Evolutionary conservation across 2,113 vertebrate genomes (phyloP), one percentile per base, ranked within the genome.

Genomic region (Eulemur rufifrons): DNA sequence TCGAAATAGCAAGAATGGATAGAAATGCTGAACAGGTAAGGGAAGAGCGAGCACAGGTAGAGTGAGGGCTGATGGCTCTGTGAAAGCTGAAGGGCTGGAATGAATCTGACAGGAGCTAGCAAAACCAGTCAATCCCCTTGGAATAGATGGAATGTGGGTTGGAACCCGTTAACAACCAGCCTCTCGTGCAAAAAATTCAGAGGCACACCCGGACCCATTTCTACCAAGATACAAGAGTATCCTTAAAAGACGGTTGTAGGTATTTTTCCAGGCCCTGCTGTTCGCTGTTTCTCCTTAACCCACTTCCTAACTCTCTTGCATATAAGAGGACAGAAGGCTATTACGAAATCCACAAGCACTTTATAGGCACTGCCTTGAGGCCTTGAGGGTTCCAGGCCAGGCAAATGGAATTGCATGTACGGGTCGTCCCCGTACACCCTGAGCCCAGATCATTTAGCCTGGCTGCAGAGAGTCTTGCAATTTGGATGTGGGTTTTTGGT

Each of bases 231-330:
- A 21, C 56, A 52, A 29, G 23, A 32, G 11, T 42, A 23, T 74
- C 66, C 50, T 63, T 12, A 6, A 59, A 74, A 34, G 17, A 89
- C 0, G 11, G 5, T 13, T 3, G 7, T 7, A 7, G 1, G 0
- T 27, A 2, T 21, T 42, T 64, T 50, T 32, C 45, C 63, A 10
- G 10, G 6, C 29, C 25, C 47, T 69, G 1, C 21, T 59, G 8
- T 34, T 37, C 29, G 9, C 29, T 18, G 2, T 87, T 83, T 90
- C 17, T 76, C 89, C 45, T 83, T 74, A 71, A 89, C 61, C 34
- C 17, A 10, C 61, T 63, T 63, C 25, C 4, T 25, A n/a, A n/a
- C 27, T 27, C 4, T 68, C 42, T 47, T 83, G 0, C 7, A 66
- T 27, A 11, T 18, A 32, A 54, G 47, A 93, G 6, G 29, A 50